phyloP scores from a whole-genome alignment of 2,888 invertebrate species.

The Mimas tiliae region DNA sequence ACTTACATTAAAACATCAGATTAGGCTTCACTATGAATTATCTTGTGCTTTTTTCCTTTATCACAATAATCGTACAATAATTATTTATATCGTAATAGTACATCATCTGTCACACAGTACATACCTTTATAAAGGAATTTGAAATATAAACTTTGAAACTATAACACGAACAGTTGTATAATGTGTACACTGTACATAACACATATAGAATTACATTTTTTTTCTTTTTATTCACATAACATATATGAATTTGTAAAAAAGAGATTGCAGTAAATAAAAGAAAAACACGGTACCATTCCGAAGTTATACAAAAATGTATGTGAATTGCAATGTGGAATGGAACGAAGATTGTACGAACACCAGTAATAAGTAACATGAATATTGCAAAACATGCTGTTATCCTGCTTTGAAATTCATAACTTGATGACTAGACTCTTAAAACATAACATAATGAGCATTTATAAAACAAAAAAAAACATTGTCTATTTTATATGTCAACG shows the following conservation, averaged over 20 bases:
- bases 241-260: constrained; percentile 28
- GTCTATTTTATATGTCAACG: constrained; percentile 51
- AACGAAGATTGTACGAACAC: constrained; percentile 53
- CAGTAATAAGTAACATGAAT: constrained; percentile 42
- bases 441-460: constrained; percentile 82
- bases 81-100: constrained; percentile 66
- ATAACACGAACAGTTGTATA: constrained; percentile 51
- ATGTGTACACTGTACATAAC: constrained; percentile 31
- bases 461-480: constrained; percentile 69
- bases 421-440: constrained; percentile 84
- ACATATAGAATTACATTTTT: constrained; percentile 33
- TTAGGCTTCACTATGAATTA: constrained; percentile 79
- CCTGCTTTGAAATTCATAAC: constrained; percentile 71
- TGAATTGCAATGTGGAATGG: constrained; percentile 49
- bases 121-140: constrained; percentile 57
- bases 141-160: constrained; percentile 61
- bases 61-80: constrained; percentile 77
- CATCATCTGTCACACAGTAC: constrained; percentile 73
- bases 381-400: constrained; percentile 54
- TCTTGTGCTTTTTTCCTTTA: constrained; percentile 81
- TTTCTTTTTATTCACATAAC: constrained; percentile 9
- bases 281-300: constrained; percentile 45
- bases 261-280: constrained; percentile 38
- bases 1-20: constrained; percentile 72
- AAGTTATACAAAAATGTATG: constrained; percentile 41